phyloP scores from a whole-genome alignment of 2,797 vertebrate genomes.

The Nasua narica region DNA sequence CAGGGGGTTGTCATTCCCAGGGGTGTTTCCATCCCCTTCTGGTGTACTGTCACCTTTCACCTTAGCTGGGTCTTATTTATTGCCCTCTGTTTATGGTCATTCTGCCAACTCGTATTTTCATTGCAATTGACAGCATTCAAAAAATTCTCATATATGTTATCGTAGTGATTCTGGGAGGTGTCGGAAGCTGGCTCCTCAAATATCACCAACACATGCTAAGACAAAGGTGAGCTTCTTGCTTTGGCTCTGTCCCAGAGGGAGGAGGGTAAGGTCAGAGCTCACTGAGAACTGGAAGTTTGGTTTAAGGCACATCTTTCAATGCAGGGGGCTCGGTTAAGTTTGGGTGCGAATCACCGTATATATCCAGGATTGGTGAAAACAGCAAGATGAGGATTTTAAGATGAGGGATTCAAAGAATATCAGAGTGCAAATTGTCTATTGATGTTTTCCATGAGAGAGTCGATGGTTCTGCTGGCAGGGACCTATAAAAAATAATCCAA shows the following conservation, averaged over 20 bases:
- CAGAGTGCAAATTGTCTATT: neutral
- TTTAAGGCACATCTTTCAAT: conserved; percentile 6
- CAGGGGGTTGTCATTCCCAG: neutral
- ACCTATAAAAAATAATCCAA: neutral
- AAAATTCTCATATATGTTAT: neutral
- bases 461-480: neutral
- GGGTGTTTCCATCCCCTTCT: neutral
- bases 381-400: neutral
- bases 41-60: neutral
- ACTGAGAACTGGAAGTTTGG: neutral
- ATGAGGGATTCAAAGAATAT: neutral
- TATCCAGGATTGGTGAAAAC: neutral
- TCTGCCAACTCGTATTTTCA: conserved; percentile 10
- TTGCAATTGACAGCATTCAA: neutral
- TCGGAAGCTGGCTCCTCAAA: neutral
- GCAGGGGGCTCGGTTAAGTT: neutral
- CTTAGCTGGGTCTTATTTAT: neutral
- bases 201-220: neutral
- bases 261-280: neutral
- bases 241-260: neutral
- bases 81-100: neutral
- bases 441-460: neutral
- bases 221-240: neutral
- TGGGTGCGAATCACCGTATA: neutral
- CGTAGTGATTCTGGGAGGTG: neutral